Evolutionary conservation across 1,140 invertebrate genomes (phyloP).

Genomic region (Cyclargus thomasi): DNA sequence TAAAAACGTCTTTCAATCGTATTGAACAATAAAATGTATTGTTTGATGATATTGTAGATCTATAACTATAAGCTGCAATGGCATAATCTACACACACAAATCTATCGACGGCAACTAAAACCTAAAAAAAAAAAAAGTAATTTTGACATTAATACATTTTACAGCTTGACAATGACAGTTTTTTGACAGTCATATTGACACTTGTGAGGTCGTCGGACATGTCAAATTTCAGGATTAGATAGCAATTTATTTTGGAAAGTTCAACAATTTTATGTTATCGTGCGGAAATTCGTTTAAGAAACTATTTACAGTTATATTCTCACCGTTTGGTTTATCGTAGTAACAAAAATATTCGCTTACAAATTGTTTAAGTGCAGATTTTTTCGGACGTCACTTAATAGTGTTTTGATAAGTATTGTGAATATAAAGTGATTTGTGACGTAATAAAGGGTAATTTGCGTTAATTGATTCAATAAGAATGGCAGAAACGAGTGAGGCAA

Average conservation of each 20-base stretch:
- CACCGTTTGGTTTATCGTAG: not conserved
- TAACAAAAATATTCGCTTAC: not conserved
- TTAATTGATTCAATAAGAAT: conserved; percentile 35
- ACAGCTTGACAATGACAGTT: not conserved
- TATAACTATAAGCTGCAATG: too few species aligned
- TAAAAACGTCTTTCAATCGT: too few species aligned
- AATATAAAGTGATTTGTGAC: conserved; percentile 43
- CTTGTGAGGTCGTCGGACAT: not conserved
- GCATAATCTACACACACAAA: too few species aligned
- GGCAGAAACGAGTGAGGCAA: conserved; percentile 62
- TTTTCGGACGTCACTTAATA: conserved; percentile 16
- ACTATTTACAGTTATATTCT: not conserved
- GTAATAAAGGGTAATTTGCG: conserved; percentile 39
- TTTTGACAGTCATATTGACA: conserved; percentile 3
- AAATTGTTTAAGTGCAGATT: not conserved
- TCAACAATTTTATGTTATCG: not conserved
- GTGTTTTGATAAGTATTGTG: conserved; percentile 34
- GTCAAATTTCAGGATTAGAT: conserved; percentile 13
- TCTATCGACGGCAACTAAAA: too few species aligned
- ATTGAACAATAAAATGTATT: too few species aligned
- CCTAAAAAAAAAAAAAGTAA: too few species aligned
- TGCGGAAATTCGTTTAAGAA: not conserved
- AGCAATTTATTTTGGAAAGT: conserved; percentile 1
- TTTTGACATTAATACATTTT: not conserved
- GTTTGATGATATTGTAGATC: too few species aligned